A percentile compares a stretch with the other conserved stretches of the same genome.
phyloP scores from a whole-genome alignment of 2,113 vertebrate species.

The Daubentonia madagascariensis region DNA sequence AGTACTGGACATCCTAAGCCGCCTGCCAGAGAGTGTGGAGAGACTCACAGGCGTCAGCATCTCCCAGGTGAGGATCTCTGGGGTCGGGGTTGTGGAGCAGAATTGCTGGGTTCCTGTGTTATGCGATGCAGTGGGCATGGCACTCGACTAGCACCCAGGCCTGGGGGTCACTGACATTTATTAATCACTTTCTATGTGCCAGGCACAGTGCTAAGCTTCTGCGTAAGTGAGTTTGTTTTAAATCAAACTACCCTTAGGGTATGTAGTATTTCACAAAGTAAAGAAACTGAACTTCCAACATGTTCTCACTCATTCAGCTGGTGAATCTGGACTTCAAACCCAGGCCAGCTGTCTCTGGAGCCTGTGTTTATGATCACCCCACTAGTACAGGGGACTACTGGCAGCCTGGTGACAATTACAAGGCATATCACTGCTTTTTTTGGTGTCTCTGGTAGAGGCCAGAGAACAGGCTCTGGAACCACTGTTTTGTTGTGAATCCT shows the following conservation, averaged over 20 bases:
- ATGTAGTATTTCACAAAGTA: neutral
- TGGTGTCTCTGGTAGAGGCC: neutral
- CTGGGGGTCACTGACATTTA: neutral
- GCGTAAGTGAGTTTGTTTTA: neutral
- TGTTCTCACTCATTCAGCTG: neutral
- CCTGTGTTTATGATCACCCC: neutral
- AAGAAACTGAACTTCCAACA: neutral
- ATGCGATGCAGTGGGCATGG: accelerated
- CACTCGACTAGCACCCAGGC: neutral
- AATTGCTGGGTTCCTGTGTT: neutral
- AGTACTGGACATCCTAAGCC: conserved; percentile 91
- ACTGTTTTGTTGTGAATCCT: neutral
- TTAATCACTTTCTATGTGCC: neutral
- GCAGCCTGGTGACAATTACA: neutral
- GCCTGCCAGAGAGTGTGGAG: conserved; percentile 87
- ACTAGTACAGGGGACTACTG: neutral
- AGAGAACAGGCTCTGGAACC: neutral
- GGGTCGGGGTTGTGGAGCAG: conserved; percentile 40
- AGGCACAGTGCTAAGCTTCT: neutral
- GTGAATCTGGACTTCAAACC: neutral
- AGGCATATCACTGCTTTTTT: neutral
- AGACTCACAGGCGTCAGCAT: conserved; percentile 92
- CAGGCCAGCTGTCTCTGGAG: neutral
- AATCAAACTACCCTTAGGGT: neutral
- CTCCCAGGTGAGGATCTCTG: conserved; percentile 87